Base-by-base conservation (phyloP, 30 jellyfish, hydroid and myxozoan genomes). In the Cassiopea xamachana region DNA sequence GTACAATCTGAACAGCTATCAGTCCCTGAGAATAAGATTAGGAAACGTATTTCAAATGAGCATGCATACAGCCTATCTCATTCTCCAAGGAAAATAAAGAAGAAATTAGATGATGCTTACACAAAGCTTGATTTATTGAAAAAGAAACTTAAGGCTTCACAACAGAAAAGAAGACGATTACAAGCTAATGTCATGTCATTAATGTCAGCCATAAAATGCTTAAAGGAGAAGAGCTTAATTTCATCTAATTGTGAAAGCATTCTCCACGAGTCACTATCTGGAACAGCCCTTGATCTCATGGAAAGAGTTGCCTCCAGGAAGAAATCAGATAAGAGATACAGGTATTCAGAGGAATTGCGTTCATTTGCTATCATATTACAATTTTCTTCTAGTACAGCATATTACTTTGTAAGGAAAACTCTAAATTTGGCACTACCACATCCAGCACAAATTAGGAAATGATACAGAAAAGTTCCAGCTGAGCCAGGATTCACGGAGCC, bases 401-500 rank as follows among this genome's bases (percentile, higher is more conserved):
- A 85, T 61, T 79, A 85, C 10, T 85, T 72, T 85, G 88, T 85
- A 19, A 74, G 93, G 19, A 47, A 48, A n/a, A 49, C 93, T 43
- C 47, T 85, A 48, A 55, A 85, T 14, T 77, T 74, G 6, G 87
- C 88, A 4, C 90, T 74, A 27, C 93, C 80, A 74, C 90, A 85
- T 79, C 93, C 51, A 19, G 68, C 80, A 19, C 81, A 85, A 74
- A 85, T 55, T 14, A 73, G 93, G 79, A 27, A 90, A 59, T 85
- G 89, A 81, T 85, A 85, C 67, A 48, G 88, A 8, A 85, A 75
- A 60, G 62, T 85, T 4, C 90, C 93, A 10, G 93, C 89, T 4
- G 93, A 85, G 59, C 93, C 93, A 18, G 93, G 93, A n/a, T 85
- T 85, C 48, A 85, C 91, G 7, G 18, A 85, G 62, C 90, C 88